These are phyloP conservation scores for Aphaenogaster floridana DNA, from an alignment of 1,140 invertebrate genomes.

Conservation along the genomic window DNA sequence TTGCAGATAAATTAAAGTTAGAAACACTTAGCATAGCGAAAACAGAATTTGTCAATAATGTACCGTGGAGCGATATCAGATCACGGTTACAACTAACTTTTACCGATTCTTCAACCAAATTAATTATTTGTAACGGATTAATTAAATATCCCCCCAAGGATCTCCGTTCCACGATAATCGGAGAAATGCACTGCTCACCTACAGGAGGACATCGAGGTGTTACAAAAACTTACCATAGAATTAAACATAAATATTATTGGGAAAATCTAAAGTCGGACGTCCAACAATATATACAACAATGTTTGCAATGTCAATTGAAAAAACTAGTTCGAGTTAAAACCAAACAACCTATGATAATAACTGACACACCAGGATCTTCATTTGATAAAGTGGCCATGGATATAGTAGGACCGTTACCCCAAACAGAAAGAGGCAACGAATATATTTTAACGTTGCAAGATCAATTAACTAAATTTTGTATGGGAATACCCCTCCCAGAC, in stretches of 20 bases:
- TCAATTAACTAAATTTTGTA: too few relatives aligned
- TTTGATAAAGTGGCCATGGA: conserved; percentile 56
- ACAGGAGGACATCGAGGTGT: not conserved
- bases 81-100: not conserved
- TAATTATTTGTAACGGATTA: not conserved
- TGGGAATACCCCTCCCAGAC: too few relatives aligned
- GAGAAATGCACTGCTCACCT: not conserved
- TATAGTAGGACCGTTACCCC: conserved; percentile 38
- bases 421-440: conserved; percentile 15
- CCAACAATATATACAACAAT: too few relatives aligned
- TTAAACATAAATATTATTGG: conserved; percentile 11
- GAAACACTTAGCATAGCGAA: not conserved
- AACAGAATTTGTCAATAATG: not conserved
- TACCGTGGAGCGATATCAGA: not conserved
- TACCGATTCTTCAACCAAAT: not conserved
- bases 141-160: not conserved
- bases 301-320: too few relatives aligned
- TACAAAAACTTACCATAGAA: not conserved
- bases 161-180: not conserved
- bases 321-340: too few relatives aligned
- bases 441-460: conserved; percentile 71
- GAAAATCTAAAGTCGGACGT: conserved; percentile 2
- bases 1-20: not conserved
- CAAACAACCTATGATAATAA: conserved; percentile 48
- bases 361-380: conserved; percentile 30